Conservation (phyloP, 2,888 invertebrate species). For the Hartigia nigra region DNA sequence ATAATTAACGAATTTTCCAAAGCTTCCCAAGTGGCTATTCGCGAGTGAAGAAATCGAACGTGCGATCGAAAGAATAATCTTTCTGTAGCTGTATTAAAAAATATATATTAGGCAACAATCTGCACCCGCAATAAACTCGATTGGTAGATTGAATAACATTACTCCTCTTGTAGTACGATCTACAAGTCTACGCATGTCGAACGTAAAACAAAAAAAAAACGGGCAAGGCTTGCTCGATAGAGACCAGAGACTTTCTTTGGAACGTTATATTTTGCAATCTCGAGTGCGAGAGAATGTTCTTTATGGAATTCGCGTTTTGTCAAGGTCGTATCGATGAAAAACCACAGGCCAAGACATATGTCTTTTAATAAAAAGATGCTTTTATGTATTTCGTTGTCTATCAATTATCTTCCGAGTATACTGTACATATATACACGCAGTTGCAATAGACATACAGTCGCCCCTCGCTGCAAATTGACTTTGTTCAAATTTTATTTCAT, state of each 20-base stretch:
- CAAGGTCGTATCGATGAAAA: background rate
- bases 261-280: background rate
- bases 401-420: background rate
- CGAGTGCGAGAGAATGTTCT: background rate
- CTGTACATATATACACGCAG: background rate
- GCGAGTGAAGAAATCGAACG: too few species aligned
- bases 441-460: background rate
- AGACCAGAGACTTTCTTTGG: background rate
- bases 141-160: background rate
- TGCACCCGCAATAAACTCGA: background rate
- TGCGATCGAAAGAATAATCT: background rate
- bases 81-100: background rate
- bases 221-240: background rate
- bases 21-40: background rate
- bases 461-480: background rate
- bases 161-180: background rate
- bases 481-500: too few species aligned
- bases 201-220: background rate
- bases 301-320: background rate
- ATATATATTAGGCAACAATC: background rate
- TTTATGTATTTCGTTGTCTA: background rate
- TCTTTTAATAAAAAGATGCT: background rate
- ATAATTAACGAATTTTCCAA: background rate
- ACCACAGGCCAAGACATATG: background rate
- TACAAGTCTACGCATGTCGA: background rate